Conservation (phyloP, 2,888 invertebrate genomes). For the Drosophila subsilvestris region DNA sequence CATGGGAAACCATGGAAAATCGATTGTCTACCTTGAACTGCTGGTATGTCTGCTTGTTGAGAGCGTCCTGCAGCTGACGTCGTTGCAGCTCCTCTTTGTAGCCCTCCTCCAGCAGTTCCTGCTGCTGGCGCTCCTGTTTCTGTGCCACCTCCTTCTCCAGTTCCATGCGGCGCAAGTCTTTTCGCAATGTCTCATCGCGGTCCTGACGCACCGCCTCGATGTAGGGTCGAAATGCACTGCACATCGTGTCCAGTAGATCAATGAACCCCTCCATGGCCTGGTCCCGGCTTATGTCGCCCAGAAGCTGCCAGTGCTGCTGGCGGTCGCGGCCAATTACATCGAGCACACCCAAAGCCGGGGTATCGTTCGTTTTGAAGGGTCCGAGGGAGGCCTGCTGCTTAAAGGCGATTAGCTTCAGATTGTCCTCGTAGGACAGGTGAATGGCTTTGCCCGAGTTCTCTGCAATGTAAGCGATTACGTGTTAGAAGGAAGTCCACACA, state of each 20-base stretch:
- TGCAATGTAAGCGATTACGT: conserved; percentile 85
- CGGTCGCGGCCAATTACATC: conserved; percentile 98
- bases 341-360: conserved; percentile 94
- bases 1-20: neutral
- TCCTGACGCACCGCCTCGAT: conserved; percentile 96
- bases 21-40: conserved; percentile 88
- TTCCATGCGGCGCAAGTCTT: conserved; percentile 82
- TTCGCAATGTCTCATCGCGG: conserved; percentile 90
- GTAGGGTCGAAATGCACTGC: conserved; percentile 95
- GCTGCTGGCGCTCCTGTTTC: conserved; percentile 74
- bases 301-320: conserved; percentile 95
- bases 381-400: conserved; percentile 96
- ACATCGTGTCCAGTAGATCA: conserved; percentile 92
- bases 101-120: conserved; percentile 76
- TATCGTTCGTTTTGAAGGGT: conserved; percentile 89
- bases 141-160: conserved; percentile 73
- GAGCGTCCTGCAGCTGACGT: conserved; percentile 95
- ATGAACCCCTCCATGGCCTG: conserved; percentile 97
- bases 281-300: conserved; percentile 93
- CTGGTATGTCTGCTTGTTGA: conserved; percentile 96
- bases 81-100: conserved; percentile 83
- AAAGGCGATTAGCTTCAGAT: conserved; percentile 94
- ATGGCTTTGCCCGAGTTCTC: conserved; percentile 99
- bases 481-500: conserved; percentile 39
- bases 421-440: conserved; percentile 96